These are phyloP conservation scores for Acipenser transmontanus DNA, from an alignment of 2,797 vertebrate species.

Conservation along the genomic window DNA sequence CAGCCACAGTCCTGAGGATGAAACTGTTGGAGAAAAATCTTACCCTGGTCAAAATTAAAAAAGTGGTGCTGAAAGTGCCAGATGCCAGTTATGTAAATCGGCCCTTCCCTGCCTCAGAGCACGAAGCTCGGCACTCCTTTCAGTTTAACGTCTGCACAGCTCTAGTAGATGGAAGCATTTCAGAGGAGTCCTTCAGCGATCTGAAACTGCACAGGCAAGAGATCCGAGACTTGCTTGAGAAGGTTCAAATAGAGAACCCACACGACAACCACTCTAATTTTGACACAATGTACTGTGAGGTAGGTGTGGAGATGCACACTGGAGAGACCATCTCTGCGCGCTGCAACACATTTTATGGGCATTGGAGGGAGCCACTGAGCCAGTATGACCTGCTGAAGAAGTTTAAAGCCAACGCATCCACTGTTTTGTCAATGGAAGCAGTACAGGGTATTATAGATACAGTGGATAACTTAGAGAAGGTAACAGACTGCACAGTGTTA, in stretches of 20 bases:
- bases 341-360: slow-evolving; percentile 81
- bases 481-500: slow-evolving; percentile 58
- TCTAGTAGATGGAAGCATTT: slow-evolving; percentile 70
- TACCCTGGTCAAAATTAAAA: slow-evolving; percentile 51
- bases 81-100: slow-evolving; percentile 75
- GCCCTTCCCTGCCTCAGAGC: slow-evolving; percentile 70
- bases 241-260: slow-evolving; percentile 65
- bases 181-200: slow-evolving; percentile 57
- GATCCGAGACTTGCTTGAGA: slow-evolving; percentile 62
- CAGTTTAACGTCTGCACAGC: slow-evolving; percentile 79
- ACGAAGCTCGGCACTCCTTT: slow-evolving; percentile 88
- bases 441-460: slow-evolving; percentile 61
- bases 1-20: slow-evolving; percentile 56
- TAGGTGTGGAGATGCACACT: slow-evolving; percentile 46
- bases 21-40: slow-evolving; percentile 42
- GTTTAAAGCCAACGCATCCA: slow-evolving; percentile 65
- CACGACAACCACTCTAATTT: slow-evolving; percentile 77
- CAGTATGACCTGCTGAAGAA: slow-evolving; percentile 72
- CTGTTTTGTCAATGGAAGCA: slow-evolving; percentile 49
- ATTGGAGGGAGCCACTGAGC: slow-evolving; percentile 85
- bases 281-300: slow-evolving; percentile 76
- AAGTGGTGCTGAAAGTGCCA: slow-evolving; percentile 69
- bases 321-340: slow-evolving; percentile 37
- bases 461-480: slow-evolving; percentile 63
- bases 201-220: slow-evolving; percentile 49